Conservation (phyloP, 2,797 vertebrate species). For the Champsocephalus esox region DNA sequence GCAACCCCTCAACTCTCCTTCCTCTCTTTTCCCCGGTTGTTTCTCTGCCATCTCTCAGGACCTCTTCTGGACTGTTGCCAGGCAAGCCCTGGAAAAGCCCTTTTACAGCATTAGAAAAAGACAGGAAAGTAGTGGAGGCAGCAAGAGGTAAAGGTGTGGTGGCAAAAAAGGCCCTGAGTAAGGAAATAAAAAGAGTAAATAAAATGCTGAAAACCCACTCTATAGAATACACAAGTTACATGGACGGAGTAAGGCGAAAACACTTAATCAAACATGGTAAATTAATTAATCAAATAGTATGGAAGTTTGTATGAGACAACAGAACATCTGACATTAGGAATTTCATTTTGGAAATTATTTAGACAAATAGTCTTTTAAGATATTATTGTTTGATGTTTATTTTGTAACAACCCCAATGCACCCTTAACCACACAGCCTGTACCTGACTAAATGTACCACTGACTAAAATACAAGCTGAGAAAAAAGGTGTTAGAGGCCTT, state of each 20-base stretch:
- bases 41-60: conserved; percentile 36
- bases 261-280: not conserved
- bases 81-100: conserved; percentile 37
- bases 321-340: not conserved
- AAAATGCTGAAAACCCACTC: not conserved
- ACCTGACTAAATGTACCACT: not conserved
- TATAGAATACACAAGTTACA: not conserved
- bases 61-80: conserved; percentile 46
- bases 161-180: conserved; percentile 1
- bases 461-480: not conserved
- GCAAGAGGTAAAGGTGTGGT: conserved; percentile 12
- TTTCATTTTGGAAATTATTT: conserved; percentile 1
- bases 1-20: not conserved
- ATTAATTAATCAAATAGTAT: not conserved
- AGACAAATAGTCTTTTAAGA: not conserved
- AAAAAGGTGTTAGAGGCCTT: not conserved
- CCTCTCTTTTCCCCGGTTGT: not conserved
- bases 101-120: conserved; percentile 34
- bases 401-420: not conserved
- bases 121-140: not conserved
- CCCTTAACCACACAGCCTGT: no score
- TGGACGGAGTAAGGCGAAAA: not conserved
- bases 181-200: conserved; percentile 4
- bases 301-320: not conserved
- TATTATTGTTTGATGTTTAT: not conserved